Evolutionary conservation across 2,888 invertebrate species (phyloP).

Genomic region (Dioctria rufipes): DNA sequence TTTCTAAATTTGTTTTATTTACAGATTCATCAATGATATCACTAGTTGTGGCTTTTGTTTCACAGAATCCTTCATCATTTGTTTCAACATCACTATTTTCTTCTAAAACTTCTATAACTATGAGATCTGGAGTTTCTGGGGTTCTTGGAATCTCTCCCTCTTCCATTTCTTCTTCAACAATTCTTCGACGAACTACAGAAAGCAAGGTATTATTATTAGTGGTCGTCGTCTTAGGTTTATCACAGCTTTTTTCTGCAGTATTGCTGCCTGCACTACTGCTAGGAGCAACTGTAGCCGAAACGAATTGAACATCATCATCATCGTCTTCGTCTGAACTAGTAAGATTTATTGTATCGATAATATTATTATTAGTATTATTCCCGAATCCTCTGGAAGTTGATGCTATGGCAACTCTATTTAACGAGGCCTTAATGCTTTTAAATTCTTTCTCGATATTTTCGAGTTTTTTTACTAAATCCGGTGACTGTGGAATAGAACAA

Average conservation of each 20-base stretch:
- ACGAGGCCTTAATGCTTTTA: neutral
- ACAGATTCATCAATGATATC: no score
- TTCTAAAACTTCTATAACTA: no score
- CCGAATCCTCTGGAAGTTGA: neutral
- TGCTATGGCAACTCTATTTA: neutral
- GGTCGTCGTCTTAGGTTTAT: neutral
- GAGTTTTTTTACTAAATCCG: neutral
- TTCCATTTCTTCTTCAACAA: no score
- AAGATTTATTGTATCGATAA: conserved; percentile 1
- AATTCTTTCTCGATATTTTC: neutral
- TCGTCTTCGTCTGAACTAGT: conserved; percentile 28
- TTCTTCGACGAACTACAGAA: no score
- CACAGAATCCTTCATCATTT: no score
- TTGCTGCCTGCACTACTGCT: neutral
- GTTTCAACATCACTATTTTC: no score
- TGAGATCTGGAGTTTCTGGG: no score
- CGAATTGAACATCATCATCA: conserved; percentile 3
- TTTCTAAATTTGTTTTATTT: no score
- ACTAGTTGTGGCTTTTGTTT: no score
- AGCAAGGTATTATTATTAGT: no score
- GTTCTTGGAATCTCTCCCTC: no score
- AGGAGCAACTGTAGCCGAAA: neutral
- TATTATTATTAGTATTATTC: neutral
- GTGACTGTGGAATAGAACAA: neutral
- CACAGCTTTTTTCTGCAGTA: neutral